Evolutionary conservation across 2,888 invertebrate genomes (phyloP), one percentile per base, ranked within the genome.

Genomic region (Hyalella azteca): DNA sequence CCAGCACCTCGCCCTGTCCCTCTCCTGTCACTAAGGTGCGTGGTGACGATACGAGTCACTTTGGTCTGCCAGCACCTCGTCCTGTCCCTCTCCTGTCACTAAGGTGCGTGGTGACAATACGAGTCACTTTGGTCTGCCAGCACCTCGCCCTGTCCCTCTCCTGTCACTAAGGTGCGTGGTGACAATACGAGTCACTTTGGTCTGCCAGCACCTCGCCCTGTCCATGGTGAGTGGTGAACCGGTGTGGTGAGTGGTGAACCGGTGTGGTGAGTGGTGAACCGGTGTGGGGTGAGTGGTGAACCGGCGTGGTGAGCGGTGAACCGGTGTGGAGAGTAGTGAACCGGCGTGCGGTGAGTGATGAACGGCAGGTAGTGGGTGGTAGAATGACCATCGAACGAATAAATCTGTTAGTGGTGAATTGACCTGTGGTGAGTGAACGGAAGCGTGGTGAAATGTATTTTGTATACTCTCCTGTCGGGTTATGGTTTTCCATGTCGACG

Each of bases 1-100:
- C 95, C 83, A 95, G 95, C 87, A 94, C 95, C 22, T 97, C 96
- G 59, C 97, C 97, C 2, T 96, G 96, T 87, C 95, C 96, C 19
- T 96, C 96, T 85, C 96, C 96, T 48, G 91, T 91, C 85, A 88
- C 89, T 81, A 78, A 82, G 80, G 83, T 83, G 73, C 79, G 13
- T 59, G 13, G 96, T 0, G 95, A 95, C 86, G 95, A 95, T 81
- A 94, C 86, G 95, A 96, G 88, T 95, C 95, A 79, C 91, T 95
- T 81, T 96, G 95, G 50, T 96, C 95, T 32, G 95, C 95, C 83
- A 95, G 95, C 87, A 94, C 95, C 22, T 97, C 96, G 59, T 97
- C 97, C 2, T 96, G 96, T 87, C 95, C 96, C 19, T 96, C 96
- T 85, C 96, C 96, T 49, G 91, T 91, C 85, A 88, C 89, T 81